These are phyloP conservation scores for Barypeithes pellucidus DNA, from an alignment of 2,888 invertebrate species.

Conservation along the genomic window DNA sequence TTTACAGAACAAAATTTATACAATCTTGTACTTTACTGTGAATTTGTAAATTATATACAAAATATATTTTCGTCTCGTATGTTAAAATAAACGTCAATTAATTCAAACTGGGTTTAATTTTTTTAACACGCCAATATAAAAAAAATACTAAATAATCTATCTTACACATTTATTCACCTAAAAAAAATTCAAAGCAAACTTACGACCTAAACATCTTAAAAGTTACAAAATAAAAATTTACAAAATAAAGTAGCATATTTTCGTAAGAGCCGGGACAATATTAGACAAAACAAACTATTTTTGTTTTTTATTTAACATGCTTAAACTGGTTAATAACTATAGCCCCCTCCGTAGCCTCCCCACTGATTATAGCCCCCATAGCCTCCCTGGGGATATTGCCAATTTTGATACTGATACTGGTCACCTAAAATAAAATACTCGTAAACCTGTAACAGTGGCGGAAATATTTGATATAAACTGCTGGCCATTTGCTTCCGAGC, in stretches of 20 bases:
- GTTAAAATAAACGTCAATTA: conserved; percentile 20
- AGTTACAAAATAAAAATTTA: conserved; percentile 33
- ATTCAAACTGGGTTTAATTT: neutral
- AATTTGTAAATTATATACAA: conserved; percentile 28
- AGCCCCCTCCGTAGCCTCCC: conserved; percentile 74
- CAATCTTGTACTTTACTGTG: neutral
- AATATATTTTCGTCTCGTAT: conserved; percentile 10
- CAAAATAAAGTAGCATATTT: conserved; percentile 14
- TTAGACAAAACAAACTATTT: conserved; percentile 1
- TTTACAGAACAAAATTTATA: neutral
- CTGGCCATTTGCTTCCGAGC: too few species aligned
- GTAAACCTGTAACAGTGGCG: too few species aligned
- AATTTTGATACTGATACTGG: conserved; percentile 75
- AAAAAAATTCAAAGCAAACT: conserved; percentile 26
- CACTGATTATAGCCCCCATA: conserved; percentile 76
- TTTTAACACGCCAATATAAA: neutral
- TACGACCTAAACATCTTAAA: conserved; percentile 25
- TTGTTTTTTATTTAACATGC: neutral
- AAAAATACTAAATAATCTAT: neutral
- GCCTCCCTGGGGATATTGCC: conserved; percentile 75
- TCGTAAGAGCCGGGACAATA: neutral
- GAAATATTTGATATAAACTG: too few species aligned
- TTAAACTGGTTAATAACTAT: conserved; percentile 63
- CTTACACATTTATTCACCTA: conserved; percentile 28
- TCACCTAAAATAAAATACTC: conserved; percentile 62